Evolutionary conservation across 2,113 vertebrate genomes (phyloP).

Genomic region (Corvus hawaiiensis): DNA sequence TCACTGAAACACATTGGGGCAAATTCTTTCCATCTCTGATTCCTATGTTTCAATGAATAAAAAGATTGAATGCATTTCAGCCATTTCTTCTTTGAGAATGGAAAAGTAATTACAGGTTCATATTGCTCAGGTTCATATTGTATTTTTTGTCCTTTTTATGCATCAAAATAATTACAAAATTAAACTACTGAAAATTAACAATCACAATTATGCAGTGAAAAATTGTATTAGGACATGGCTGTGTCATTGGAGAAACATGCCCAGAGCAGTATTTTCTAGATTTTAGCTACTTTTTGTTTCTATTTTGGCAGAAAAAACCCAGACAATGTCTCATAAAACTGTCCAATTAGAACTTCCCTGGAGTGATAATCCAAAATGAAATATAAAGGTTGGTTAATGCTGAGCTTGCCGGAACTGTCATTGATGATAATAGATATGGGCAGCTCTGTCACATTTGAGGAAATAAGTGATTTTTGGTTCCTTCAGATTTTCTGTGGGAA

Average conservation of each 20-base stretch:
- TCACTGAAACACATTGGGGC: background rate
- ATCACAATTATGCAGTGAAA: background rate
- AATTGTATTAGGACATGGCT: background rate
- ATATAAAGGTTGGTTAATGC: slow-evolving; percentile 9
- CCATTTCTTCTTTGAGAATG: background rate
- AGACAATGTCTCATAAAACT: background rate
- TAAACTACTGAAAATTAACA: background rate
- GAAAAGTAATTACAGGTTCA: background rate
- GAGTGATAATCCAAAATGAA: background rate
- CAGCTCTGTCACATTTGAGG: background rate
- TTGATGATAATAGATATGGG: background rate
- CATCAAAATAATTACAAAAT: background rate
- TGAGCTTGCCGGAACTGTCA: background rate
- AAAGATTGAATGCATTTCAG: background rate
- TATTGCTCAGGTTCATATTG: background rate
- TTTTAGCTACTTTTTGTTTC: background rate
- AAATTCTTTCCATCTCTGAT: background rate
- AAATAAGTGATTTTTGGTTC: background rate
- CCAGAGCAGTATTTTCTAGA: background rate
- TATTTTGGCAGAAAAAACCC: background rate
- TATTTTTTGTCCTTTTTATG: background rate
- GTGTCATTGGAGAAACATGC: background rate
- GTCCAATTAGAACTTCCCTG: background rate
- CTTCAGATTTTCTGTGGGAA: background rate
- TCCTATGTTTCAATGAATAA: background rate